Evolutionary conservation across 2,113 vertebrate genomes (phyloP).

Genomic region (Axis porcinus): DNA sequence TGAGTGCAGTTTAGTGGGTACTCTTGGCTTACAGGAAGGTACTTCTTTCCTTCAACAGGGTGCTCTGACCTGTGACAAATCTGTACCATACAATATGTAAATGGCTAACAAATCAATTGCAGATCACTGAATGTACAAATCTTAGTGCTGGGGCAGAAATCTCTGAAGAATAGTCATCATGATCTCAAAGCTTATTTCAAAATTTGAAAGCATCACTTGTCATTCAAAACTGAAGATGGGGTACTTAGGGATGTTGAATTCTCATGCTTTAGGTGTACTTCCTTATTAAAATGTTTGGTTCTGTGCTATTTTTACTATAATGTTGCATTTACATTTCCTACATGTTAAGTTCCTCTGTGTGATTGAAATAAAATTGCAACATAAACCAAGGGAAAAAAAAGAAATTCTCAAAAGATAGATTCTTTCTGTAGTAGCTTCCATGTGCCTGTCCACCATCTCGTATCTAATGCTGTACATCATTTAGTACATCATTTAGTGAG

Average conservation of each 20-base stretch:
- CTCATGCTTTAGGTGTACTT: not conserved
- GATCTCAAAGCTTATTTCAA: not conserved
- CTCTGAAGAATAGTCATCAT: not conserved
- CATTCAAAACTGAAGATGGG: not conserved
- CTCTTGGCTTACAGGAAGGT: not conserved
- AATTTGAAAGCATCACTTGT: not conserved
- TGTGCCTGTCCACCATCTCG: not conserved
- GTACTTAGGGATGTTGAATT: not conserved
- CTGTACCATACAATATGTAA: not conserved
- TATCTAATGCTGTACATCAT: too few species aligned
- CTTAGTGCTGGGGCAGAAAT: not conserved
- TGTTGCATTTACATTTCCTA: not conserved
- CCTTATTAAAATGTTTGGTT: not conserved
- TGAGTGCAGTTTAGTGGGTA: not conserved
- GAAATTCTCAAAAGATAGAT: not conserved
- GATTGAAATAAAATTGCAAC: not conserved
- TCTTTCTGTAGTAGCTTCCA: not conserved
- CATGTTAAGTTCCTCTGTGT: not conserved
- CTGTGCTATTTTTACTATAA: not conserved
- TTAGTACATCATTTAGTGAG: too few species aligned
- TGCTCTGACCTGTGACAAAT: not conserved
- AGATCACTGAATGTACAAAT: not conserved
- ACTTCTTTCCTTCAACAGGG: not conserved
- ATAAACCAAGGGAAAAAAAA: fast-evolving
- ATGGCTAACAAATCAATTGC: not conserved